Evolutionary conservation across 2,888 invertebrate genomes (phyloP).

Genomic region (Branchipolynoe longqiensis): DNA sequence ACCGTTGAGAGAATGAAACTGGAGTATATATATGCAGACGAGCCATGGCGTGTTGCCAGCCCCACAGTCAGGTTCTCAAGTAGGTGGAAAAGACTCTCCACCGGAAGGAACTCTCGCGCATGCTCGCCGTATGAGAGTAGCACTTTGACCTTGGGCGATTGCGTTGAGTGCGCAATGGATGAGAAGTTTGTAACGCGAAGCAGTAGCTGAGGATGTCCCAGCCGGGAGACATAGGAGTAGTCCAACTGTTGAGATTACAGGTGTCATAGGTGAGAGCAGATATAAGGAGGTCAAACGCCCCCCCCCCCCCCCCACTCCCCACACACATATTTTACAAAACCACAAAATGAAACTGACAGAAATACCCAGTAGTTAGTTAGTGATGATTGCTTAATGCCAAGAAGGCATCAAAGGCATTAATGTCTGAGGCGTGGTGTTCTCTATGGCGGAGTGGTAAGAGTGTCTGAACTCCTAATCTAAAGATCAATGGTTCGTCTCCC

Average conservation of each 20-base stretch:
- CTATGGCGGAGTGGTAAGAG: no score
- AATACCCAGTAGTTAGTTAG: not conserved
- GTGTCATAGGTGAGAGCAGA: not conserved
- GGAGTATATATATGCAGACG: conserved; percentile 66
- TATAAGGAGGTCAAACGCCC: not conserved
- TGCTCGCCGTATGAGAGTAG: conserved; percentile 80
- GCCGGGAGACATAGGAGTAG: conserved; percentile 69
- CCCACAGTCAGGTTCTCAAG: conserved; percentile 73
- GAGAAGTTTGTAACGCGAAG: conserved; percentile 76
- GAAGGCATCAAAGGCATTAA: no score
- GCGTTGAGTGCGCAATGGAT: not conserved
- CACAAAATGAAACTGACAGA: not conserved
- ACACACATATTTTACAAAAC: not conserved
- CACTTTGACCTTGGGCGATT: conserved; percentile 70
- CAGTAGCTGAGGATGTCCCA: conserved; percentile 71
- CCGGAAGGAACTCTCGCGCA: conserved; percentile 79
- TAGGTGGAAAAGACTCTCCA: conserved; percentile 76
- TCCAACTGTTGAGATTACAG: no score
- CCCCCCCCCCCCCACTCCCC: no score
- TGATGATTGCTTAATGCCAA: no score
- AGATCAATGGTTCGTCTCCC: no score
- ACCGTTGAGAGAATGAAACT: conserved; percentile 67
- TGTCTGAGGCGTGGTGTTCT: no score
- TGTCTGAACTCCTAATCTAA: no score
- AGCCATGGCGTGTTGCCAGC: conserved; percentile 60